These are phyloP conservation scores for Dicerorhinus sumatrensis DNA, from an alignment of 2,113 vertebrate genomes.

Conservation along the genomic window DNA sequence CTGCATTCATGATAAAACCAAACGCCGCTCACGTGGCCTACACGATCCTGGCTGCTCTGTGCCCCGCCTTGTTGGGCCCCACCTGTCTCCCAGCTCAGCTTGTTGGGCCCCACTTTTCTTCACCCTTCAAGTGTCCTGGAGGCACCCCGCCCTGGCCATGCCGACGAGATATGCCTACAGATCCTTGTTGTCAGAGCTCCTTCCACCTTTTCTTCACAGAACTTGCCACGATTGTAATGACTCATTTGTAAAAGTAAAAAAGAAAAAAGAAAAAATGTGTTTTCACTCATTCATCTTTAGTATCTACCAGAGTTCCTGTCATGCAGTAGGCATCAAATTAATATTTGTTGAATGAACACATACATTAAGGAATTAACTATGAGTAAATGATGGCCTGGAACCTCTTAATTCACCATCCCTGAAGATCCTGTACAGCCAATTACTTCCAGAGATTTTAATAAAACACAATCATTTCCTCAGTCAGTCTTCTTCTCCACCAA, in stretches of 20 bases:
- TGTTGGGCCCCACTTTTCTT: background rate
- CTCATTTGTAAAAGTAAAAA: background rate
- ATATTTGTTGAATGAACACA: background rate
- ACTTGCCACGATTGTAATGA: background rate
- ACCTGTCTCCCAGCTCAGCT: background rate
- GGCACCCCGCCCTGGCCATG: no score
- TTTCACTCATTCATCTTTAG: background rate
- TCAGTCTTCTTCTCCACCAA: background rate
- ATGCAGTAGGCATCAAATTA: background rate
- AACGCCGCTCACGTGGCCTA: rapidly evolving
- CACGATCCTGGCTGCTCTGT: background rate
- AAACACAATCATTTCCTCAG: background rate
- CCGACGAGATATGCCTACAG: rapidly evolving
- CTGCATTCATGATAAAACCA: background rate
- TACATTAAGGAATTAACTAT: background rate
- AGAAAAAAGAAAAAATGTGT: background rate
- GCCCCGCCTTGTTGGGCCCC: background rate
- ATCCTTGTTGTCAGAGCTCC: rapidly evolving
- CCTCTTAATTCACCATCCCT: background rate
- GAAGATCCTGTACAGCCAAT: background rate
- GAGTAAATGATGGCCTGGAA: background rate
- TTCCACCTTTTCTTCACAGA: background rate
- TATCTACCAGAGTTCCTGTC: background rate
- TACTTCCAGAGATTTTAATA: constrained; percentile 44
- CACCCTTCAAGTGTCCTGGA: rapidly evolving